Percentiles rank a stretch among this genome's conserved stretches.
phyloP scores from a whole-genome alignment of 2,797 vertebrate species.

The Acanthopagrus latus region DNA sequence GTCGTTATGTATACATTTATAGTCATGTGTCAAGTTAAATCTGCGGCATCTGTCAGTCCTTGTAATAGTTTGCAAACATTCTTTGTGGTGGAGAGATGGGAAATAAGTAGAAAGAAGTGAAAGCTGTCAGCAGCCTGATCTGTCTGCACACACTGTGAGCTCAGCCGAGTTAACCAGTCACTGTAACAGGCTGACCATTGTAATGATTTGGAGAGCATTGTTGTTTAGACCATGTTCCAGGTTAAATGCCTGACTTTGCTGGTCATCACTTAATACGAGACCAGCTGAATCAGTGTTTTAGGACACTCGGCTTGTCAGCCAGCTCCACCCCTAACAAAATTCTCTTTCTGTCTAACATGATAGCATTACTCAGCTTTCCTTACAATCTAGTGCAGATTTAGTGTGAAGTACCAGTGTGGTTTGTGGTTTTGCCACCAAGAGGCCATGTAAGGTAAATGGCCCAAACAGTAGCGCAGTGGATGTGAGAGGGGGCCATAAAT shows the following conservation, averaged over 20 bases:
- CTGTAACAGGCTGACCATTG: neutral
- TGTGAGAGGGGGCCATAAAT: slow-evolving; percentile 46
- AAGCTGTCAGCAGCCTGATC: neutral
- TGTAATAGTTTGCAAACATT: neutral
- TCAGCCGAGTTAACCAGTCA: slow-evolving; percentile 13
- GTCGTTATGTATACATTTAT: neutral
- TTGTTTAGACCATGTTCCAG: slow-evolving; percentile 52
- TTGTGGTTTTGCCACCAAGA: slow-evolving; percentile 1
- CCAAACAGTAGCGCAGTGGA: slow-evolving; percentile 44
- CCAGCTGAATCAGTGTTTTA: neutral
- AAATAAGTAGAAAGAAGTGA: neutral
- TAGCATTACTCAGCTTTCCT: neutral
- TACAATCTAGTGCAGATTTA: neutral
- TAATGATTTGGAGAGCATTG: slow-evolving; percentile 37
- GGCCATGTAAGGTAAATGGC: slow-evolving; percentile 46
- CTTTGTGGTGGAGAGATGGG: neutral
- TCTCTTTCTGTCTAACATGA: neutral
- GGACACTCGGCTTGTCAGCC: neutral
- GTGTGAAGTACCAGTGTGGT: neutral
- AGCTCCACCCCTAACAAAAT: neutral
- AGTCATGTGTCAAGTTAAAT: neutral
- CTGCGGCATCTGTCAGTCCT: neutral
- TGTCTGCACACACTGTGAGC: neutral
- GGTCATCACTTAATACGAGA: slow-evolving; percentile 43
- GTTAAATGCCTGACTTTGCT: slow-evolving; percentile 35